Percentiles rank a stretch among this genome's conserved stretches.
phyloP scores from a whole-genome alignment of 1,140 invertebrate genomes.

The Phymastichus coffea region DNA sequence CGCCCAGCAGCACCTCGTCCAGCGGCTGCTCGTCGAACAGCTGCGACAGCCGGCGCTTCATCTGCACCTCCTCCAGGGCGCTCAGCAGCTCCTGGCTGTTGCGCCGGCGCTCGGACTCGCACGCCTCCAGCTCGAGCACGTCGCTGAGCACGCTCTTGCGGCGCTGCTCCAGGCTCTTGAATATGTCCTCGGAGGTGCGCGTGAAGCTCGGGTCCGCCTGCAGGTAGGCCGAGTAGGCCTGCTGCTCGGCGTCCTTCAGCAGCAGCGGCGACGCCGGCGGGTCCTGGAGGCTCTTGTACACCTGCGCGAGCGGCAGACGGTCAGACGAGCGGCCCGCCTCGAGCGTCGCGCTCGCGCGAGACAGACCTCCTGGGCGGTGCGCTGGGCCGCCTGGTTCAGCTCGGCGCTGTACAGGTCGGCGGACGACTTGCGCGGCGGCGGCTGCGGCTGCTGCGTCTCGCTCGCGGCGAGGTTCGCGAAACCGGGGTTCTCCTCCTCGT shows the following conservation, averaged over 20 bases:
- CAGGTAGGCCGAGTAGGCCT: constrained; percentile 40
- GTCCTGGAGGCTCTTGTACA: constrained; percentile 53
- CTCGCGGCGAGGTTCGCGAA: too few species aligned
- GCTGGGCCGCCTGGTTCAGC: constrained; percentile 52
- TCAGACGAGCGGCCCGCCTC: too few species aligned
- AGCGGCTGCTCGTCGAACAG: constrained; percentile 18
- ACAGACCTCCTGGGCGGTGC: constrained; percentile 53
- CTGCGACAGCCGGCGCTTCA: constrained; percentile 47
- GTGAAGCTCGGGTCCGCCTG: constrained; percentile 51
- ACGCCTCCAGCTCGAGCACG: constrained; percentile 38
- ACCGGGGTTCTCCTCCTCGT: background rate
- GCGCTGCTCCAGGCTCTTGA: constrained; percentile 51
- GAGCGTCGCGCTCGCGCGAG: too few species aligned
- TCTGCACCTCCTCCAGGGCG: constrained; percentile 44
- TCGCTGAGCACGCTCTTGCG: constrained; percentile 50
- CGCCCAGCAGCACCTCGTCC: background rate
- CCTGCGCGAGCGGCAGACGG: constrained; percentile 36
- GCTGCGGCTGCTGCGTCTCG: background rate
- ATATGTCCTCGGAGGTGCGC: constrained; percentile 55
- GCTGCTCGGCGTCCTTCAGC: constrained; percentile 45
- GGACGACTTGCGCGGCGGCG: constrained; percentile 30
- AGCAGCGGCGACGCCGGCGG: constrained; percentile 48
- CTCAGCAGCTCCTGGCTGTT: constrained; percentile 46
- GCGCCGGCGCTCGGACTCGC: constrained; percentile 40
- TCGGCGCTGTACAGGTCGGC: constrained; percentile 54